Conservation (phyloP, 2,113 vertebrate genomes). For the Cacatua alba region DNA sequence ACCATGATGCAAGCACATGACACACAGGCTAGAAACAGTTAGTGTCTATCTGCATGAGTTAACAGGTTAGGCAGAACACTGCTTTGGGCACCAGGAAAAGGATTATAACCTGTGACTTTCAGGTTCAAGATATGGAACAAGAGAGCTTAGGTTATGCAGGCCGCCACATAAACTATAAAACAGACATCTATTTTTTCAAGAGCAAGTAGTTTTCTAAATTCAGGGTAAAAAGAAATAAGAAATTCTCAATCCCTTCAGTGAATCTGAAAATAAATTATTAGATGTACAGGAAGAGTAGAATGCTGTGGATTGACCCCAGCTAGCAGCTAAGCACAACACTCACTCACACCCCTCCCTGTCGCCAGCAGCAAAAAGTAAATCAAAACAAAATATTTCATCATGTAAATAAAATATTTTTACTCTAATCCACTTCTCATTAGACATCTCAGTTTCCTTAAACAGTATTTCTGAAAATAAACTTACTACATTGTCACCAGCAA, state of each 20-base stretch:
- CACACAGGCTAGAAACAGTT: neutral
- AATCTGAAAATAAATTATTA: neutral
- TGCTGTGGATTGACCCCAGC: neutral
- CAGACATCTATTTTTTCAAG: neutral
- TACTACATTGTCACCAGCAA: neutral
- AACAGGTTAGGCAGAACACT: neutral
- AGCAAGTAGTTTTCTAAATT: neutral
- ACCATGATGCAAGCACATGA: neutral
- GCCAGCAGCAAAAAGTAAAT: neutral
- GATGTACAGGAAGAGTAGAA: neutral
- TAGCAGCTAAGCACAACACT: neutral
- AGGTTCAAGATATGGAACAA: neutral
- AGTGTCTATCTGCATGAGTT: neutral
- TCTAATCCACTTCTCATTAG: neutral
- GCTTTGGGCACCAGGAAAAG: neutral
- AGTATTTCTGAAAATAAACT: neutral
- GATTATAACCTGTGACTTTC: neutral
- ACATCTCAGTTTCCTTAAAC: neutral
- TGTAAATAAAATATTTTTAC: neutral
- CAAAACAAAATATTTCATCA: neutral
- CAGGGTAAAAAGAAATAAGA: neutral
- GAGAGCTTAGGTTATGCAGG: neutral
- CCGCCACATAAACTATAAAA: neutral
- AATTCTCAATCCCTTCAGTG: neutral
- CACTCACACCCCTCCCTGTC: neutral